Evolutionary conservation across 2,113 vertebrate species (phyloP).

Genomic region (Sus scrofa): T2T-Sscrofa CM000824.6:71482501-71483000

Average conservation of each 20-base stretch:
- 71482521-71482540: too few species aligned
- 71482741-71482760: background rate
- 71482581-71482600: too few species aligned
- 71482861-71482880: background rate
- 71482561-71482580: too few species aligned
- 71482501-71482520: too few species aligned
- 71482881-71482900: background rate
- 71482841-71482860: background rate
- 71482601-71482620: too few species aligned
- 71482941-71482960: background rate
- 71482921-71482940: background rate
- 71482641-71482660: too few species aligned
- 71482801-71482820: background rate
- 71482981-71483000: conserved; percentile 24
- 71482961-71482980: conserved; percentile 8
- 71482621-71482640: too few species aligned
- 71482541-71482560: too few species aligned
- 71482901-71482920: background rate
- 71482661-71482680: background rate
- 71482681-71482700: background rate
- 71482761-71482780: background rate
- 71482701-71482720: background rate
- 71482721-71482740: background rate
- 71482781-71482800: background rate
- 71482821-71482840: background rate